Conservation (phyloP, 2,888 invertebrate species). For the Molanna angustata region DNA sequence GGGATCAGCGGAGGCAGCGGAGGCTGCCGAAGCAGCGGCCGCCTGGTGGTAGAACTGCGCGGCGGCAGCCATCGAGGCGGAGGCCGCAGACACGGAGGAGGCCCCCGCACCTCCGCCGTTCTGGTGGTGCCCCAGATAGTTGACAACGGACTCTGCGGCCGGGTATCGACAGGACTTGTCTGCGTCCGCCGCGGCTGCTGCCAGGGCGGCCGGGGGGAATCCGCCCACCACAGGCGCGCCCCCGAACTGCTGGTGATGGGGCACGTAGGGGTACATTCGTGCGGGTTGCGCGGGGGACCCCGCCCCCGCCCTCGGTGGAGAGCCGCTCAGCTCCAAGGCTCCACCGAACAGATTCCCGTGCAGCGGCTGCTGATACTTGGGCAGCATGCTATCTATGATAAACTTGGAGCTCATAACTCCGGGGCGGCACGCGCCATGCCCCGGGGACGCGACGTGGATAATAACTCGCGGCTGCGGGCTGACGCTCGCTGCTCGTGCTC, state of each 20-base stretch:
- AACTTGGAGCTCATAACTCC: constrained; percentile 95
- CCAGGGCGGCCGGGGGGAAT: constrained; percentile 64
- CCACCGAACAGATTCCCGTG: constrained; percentile 60
- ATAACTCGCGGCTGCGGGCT: not conserved
- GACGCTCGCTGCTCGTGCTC: too few species aligned
- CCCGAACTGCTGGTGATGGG: constrained; percentile 71
- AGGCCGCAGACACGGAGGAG: constrained; percentile 64
- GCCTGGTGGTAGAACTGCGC: constrained; percentile 89
- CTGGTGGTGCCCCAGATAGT: constrained; percentile 72
- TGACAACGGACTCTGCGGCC: constrained; percentile 75
- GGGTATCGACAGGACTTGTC: constrained; percentile 84
- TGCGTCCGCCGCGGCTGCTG: constrained; percentile 62
- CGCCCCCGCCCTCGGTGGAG: constrained; percentile 65
- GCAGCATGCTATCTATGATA: constrained; percentile 97
- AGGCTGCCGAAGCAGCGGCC: constrained; percentile 71
- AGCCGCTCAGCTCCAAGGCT: constrained; percentile 62
- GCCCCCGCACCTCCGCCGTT: constrained; percentile 63
- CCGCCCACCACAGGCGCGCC: constrained; percentile 63
- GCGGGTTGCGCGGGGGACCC: constrained; percentile 71
- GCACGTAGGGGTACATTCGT: constrained; percentile 93
- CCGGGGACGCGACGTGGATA: constrained; percentile 48
- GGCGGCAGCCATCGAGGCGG: constrained; percentile 69
- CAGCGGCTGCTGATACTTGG: constrained; percentile 82
- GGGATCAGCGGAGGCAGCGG: constrained; percentile 77
- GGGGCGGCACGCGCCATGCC: constrained; percentile 43